Percentiles rank a stretch among this genome's conserved stretches.
Conservation (phyloP, 2,113 vertebrate species). For the Neopipo cinnamomea region DNA sequence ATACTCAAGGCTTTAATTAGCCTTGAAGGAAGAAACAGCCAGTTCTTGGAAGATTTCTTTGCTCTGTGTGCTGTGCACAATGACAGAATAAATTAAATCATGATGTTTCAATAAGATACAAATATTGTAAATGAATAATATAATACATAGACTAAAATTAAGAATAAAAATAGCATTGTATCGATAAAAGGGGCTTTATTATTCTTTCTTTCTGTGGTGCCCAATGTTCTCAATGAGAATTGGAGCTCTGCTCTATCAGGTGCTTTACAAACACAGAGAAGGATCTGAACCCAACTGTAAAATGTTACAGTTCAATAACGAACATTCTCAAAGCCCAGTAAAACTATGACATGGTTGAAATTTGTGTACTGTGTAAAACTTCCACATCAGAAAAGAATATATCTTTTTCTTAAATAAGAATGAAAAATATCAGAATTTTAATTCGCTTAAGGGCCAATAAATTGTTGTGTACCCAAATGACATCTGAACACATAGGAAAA, state of each 20-base stretch:
- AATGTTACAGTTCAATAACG: background rate
- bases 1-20: background rate
- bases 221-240: background rate
- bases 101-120: background rate
- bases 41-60: background rate
- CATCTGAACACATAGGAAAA: background rate
- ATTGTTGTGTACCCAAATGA: background rate
- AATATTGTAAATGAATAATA: background rate
- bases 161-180: background rate
- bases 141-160: background rate
- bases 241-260: background rate
- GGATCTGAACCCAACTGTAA: background rate
- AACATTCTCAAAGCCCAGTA: background rate
- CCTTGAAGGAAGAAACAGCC: background rate
- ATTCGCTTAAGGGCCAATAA: background rate
- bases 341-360: background rate
- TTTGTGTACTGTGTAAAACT: background rate
- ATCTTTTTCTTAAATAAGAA: background rate
- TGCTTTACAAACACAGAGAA: background rate
- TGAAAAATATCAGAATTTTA: background rate
- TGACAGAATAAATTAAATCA: background rate
- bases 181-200: rapidly evolving
- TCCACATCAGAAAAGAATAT: background rate
- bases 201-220: background rate
- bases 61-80: background rate